Evolutionary conservation across 2,888 invertebrate genomes (phyloP).

Genomic region (Synergus gifuensis): DNA sequence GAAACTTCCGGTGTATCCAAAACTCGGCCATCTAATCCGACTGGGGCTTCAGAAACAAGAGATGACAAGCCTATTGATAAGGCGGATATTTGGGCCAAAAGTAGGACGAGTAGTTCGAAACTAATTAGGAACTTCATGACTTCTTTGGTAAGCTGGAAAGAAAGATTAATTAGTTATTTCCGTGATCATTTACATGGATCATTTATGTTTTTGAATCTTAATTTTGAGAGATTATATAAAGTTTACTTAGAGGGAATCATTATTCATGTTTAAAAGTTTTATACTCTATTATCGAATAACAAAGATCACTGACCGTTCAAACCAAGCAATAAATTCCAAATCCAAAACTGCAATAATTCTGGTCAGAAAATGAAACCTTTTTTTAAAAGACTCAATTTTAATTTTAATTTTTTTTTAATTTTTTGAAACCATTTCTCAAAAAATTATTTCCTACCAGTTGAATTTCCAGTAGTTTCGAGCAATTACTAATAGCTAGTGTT

Average conservation of each 20-base stretch:
- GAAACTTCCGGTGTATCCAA: conserved; percentile 68
- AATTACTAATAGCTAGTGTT: not conserved
- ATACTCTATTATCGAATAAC: not conserved
- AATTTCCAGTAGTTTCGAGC: not conserved
- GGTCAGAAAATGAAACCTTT: not conserved
- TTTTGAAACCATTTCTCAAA: not conserved
- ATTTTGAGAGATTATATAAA: too few species aligned
- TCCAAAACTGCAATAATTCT: not conserved
- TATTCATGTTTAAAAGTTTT: not conserved
- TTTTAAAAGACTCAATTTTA: not conserved
- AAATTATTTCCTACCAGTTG: not conserved
- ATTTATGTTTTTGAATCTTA: too few species aligned
- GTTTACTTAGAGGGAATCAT: not conserved
- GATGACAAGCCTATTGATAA: conserved; percentile 45
- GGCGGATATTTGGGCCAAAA: not conserved
- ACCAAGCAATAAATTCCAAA: not conserved
- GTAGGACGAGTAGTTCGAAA: not conserved
- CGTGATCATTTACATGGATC: too few species aligned
- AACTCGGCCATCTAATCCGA: conserved; percentile 67
- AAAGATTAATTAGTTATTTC: not conserved
- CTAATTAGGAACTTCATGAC: not conserved
- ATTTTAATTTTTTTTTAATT: too few species aligned
- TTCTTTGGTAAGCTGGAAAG: not conserved
- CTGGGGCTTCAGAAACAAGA: conserved; percentile 55
- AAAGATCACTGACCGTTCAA: not conserved